A percentile compares a stretch with the other conserved stretches of the same genome.
Evolutionary conservation across 2,797 vertebrate genomes (phyloP).

Genomic region (Takifugu rubripes): DNA sequence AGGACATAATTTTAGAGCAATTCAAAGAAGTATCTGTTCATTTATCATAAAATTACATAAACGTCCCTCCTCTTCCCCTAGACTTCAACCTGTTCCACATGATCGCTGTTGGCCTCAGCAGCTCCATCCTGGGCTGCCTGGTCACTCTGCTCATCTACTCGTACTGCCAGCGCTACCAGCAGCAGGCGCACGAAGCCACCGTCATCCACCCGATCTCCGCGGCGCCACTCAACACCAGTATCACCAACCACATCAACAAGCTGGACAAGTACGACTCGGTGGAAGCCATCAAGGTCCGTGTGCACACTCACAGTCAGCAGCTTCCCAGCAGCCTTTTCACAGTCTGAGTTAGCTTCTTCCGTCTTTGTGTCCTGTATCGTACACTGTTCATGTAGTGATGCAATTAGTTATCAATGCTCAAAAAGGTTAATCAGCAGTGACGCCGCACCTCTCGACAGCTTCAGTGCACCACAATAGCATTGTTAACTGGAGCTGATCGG

Average conservation of each 20-base stretch:
- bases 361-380: too few relatives aligned
- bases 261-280: conserved; percentile 96
- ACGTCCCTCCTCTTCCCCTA: conserved; percentile 46
- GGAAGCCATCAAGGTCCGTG: conserved; percentile 95
- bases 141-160: conserved; percentile 93
- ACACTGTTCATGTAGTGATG: conserved; percentile 11
- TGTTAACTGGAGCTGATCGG: conserved; percentile 20
- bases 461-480: conserved; percentile 16
- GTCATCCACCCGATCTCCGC: conserved; percentile 96
- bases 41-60: conserved; percentile 1
- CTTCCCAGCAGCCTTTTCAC: not conserved
- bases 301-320: conserved; percentile 25
- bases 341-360: too few relatives aligned
- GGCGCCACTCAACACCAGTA: conserved; percentile 93
- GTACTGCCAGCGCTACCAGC: conserved; percentile 95
- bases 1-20: too few relatives aligned
- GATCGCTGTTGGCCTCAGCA: conserved; percentile 94
- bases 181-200: conserved; percentile 92
- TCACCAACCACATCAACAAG: conserved; percentile 99
- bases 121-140: conserved; percentile 93
- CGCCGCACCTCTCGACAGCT: conserved; percentile 23
- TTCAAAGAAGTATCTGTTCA: not conserved
- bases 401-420: conserved; percentile 19
- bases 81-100: conserved; percentile 98
- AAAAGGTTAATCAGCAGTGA: conserved; percentile 18